These are phyloP conservation scores for Loripinus fragilis DNA, from an alignment of 2,888 invertebrate genomes.

Conservation along the genomic window DNA sequence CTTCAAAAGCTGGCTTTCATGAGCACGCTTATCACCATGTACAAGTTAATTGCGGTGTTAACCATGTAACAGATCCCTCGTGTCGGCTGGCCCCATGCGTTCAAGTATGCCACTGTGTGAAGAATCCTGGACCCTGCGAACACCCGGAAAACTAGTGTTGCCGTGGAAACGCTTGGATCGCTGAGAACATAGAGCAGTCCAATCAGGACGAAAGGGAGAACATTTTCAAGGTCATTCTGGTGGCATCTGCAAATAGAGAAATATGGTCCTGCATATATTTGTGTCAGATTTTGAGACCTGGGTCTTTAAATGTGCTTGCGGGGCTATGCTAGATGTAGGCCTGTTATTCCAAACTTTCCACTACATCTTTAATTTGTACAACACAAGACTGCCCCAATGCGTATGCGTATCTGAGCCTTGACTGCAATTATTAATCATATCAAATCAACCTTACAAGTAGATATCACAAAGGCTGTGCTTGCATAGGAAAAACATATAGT, in stretches of 20 bases:
- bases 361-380: too few relatives aligned
- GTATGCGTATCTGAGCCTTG: too few relatives aligned
- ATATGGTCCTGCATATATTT: too few relatives aligned
- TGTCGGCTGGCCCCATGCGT: conserved; percentile 85
- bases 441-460: too few relatives aligned
- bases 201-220: conserved; percentile 87
- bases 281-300: too few relatives aligned
- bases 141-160: conserved; percentile 86
- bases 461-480: too few relatives aligned
- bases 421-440: too few relatives aligned
- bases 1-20: conserved; percentile 5
- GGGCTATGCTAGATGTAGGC: too few relatives aligned
- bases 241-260: conserved; percentile 86
- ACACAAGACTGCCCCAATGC: too few relatives aligned
- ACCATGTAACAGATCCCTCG: conserved; percentile 84
- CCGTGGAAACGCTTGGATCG: conserved; percentile 85
- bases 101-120: conserved; percentile 88
- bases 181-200: conserved; percentile 87
- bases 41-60: conserved; percentile 84
- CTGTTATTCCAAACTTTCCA: too few relatives aligned
- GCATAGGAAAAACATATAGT: too few relatives aligned
- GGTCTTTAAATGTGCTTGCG: too few relatives aligned
- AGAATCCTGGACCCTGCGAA: conserved; percentile 86
- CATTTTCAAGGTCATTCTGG: conserved; percentile 90
- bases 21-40: conserved; percentile 83